phyloP scores from a whole-genome alignment of 2,113 vertebrate species.

The Nicator chloris region DNA sequence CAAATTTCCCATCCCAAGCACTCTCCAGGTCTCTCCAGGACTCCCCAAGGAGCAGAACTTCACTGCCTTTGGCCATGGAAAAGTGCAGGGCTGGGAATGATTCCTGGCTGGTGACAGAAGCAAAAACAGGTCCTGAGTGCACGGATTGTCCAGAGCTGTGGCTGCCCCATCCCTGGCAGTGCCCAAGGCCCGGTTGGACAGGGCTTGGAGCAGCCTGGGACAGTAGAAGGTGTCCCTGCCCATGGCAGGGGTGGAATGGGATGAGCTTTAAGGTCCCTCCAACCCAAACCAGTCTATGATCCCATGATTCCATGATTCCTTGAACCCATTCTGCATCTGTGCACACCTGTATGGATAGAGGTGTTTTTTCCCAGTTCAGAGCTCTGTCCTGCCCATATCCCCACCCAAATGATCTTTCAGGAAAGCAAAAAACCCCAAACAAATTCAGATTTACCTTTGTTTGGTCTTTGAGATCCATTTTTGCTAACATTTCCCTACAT shows the following conservation, averaged over 20 bases:
- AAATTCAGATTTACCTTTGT: neutral
- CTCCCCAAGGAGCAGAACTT: neutral
- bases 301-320: neutral
- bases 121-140: neutral
- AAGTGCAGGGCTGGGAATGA: neutral
- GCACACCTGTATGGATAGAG: rapidly evolving
- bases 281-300: neutral
- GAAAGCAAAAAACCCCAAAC: neutral
- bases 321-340: neutral
- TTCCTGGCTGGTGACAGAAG: neutral
- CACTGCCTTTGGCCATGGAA: neutral
- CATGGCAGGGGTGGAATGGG: neutral
- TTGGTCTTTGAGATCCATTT: neutral
- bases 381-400: neutral
- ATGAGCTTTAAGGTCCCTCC: neutral
- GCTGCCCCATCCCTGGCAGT: neutral
- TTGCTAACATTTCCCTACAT: neutral
- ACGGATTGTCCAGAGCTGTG: rapidly evolving
- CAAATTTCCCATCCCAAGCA: neutral
- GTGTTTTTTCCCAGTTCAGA: neutral
- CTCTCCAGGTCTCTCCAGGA: neutral
- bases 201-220: neutral
- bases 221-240: neutral
- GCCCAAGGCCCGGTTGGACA: rapidly evolving
- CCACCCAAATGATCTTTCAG: neutral